These are phyloP conservation scores for Chouioia cunea DNA, from an alignment of 2,888 invertebrate species.

Conservation along the genomic window DNA sequence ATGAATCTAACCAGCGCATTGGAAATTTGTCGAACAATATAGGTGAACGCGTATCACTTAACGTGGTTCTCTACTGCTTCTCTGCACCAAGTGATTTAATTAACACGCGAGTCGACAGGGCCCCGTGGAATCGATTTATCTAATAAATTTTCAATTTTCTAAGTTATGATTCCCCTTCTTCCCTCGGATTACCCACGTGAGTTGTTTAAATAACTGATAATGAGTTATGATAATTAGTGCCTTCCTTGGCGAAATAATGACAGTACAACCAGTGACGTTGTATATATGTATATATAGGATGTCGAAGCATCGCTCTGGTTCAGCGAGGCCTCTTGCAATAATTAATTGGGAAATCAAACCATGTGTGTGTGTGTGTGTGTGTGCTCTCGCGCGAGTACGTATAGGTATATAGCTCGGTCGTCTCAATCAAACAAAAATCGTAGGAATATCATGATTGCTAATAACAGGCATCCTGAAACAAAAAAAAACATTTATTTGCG, in stretches of 20 bases:
- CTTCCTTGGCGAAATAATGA: slow-evolving; percentile 46
- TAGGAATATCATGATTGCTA: slow-evolving; percentile 44
- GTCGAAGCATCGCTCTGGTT: slow-evolving; percentile 3
- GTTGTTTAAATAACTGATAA: slow-evolving; percentile 47
- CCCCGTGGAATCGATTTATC: slow-evolving; percentile 44
- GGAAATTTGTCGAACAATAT: slow-evolving; percentile 23
- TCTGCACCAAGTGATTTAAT: slow-evolving; percentile 34
- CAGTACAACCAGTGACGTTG: neutral
- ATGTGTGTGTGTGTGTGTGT: slow-evolving; percentile 4
- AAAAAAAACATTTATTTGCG: slow-evolving; percentile 40
- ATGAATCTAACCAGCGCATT: slow-evolving; percentile 13
- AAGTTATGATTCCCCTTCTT: slow-evolving; percentile 36
- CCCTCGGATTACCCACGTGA: slow-evolving; percentile 31
- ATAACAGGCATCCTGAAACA: slow-evolving; percentile 42
- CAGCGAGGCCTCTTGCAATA: slow-evolving; percentile 42
- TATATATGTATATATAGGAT: neutral
- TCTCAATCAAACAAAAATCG: slow-evolving; percentile 48
- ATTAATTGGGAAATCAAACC: slow-evolving; percentile 48
- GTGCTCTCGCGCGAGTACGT: slow-evolving; percentile 8
- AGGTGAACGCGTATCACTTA: slow-evolving; percentile 20
- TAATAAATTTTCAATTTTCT: slow-evolving; percentile 49
- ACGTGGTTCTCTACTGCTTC: neutral
- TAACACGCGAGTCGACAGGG: slow-evolving; percentile 1
- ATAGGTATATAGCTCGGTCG: slow-evolving; percentile 35
- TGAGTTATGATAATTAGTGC: slow-evolving; percentile 49